Percentiles rank a stretch among this genome's conserved stretches.
phyloP scores from a whole-genome alignment of 2,888 invertebrate genomes.

The Thereva nobilitata region DNA sequence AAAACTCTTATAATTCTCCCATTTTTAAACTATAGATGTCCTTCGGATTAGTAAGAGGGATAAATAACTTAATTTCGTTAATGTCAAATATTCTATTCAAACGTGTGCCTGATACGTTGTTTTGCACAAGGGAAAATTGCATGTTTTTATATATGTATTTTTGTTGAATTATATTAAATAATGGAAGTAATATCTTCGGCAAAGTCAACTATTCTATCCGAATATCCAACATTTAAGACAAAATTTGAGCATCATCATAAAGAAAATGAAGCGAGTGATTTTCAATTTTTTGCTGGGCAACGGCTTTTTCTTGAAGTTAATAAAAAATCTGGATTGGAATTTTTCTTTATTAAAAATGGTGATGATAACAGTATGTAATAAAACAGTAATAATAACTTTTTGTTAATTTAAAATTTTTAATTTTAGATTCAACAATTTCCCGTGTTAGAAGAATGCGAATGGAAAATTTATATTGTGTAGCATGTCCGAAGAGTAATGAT shows the following conservation, averaged over 20 bases:
- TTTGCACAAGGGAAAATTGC: too few relatives aligned
- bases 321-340: constrained; percentile 52
- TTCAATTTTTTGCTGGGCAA: constrained; percentile 52
- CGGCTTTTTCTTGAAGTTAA: constrained; percentile 53
- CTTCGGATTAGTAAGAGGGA: too few relatives aligned
- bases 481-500: constrained; percentile 52
- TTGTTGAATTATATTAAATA: neutral
- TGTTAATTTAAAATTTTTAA: neutral
- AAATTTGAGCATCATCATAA: constrained; percentile 50
- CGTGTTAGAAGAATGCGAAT: constrained; percentile 53
- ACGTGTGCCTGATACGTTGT: too few relatives aligned
- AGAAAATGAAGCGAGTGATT: constrained; percentile 52
- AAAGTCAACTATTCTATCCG: constrained; percentile 51
- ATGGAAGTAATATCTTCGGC: constrained; percentile 56
- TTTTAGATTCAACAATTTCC: constrained; percentile 47
- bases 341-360: constrained; percentile 46
- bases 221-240: constrained; percentile 52
- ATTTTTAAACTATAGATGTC: too few relatives aligned
- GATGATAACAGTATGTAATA: constrained; percentile 17
- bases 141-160: neutral
- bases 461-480: constrained; percentile 53
- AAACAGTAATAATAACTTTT: neutral
- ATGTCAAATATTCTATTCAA: too few relatives aligned
- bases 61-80: too few relatives aligned
- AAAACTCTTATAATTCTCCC: too few relatives aligned